Evolutionary conservation across 1,140 invertebrate species (phyloP).

Genomic region (Drosophila dunni): DNA sequence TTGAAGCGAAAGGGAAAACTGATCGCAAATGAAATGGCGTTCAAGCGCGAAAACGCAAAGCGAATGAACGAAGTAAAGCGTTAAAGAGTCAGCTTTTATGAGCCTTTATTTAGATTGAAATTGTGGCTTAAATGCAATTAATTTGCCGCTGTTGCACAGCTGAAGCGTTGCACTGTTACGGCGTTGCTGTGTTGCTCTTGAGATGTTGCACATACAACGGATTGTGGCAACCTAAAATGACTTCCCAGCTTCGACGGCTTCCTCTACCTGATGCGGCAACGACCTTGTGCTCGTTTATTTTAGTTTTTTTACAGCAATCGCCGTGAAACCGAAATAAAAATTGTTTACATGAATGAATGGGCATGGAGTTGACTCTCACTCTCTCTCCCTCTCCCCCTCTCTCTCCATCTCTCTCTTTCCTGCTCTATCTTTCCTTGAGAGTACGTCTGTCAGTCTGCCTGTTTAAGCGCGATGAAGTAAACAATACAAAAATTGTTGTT

Average conservation of each 20-base stretch:
- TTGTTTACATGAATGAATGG: constrained; percentile 62
- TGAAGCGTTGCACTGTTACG: neutral
- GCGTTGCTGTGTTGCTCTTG: neutral
- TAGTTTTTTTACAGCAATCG: constrained; percentile 38
- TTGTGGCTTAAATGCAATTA: constrained; percentile 65
- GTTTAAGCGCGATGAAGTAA: constrained; percentile 64
- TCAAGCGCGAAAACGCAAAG: constrained; percentile 18
- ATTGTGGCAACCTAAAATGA: constrained; percentile 16
- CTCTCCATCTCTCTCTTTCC: neutral
- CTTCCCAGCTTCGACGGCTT: constrained; percentile 45
- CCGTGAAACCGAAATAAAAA: constrained; percentile 67
- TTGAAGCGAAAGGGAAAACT: constrained; percentile 75
- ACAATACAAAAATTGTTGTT: constrained; percentile 58
- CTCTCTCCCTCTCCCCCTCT: neutral
- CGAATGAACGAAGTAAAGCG: neutral
- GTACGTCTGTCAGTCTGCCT: neutral
- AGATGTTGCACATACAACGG: constrained; percentile 6
- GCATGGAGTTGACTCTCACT: constrained; percentile 14
- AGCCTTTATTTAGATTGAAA: constrained; percentile 40
- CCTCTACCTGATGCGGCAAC: constrained; percentile 23
- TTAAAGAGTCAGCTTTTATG: constrained; percentile 16
- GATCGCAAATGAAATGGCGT: constrained; percentile 61
- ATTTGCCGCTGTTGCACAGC: constrained; percentile 37
- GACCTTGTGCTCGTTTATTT: constrained; percentile 72
- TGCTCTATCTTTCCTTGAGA: neutral